Base-by-base conservation (phyloP, 2,888 invertebrate genomes). In the Acrocyrtus sp. region DNA sequence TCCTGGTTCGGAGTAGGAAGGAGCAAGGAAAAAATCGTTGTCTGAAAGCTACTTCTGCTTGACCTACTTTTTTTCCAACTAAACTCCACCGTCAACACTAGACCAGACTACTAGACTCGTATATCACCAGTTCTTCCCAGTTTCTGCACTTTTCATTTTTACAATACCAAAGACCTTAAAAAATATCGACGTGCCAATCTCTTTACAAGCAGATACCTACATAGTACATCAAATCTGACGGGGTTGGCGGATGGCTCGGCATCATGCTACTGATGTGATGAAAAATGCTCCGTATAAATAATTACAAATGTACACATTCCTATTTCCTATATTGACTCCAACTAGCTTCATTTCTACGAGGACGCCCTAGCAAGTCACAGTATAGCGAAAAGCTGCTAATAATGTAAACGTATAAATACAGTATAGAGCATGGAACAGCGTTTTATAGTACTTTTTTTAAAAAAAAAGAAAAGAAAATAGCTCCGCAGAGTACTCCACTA, bases 31-130 rank as follows among this genome's bases (percentile, higher is more conserved):
- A 19, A 34, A 26, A 54, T 27, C n/a, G 34, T 34, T 34, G 5
- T 5, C 34, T 12, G 5, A 34, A 12, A 34, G 34, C 5, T 8
- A 34, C 12, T n/a, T n/a, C 12, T 34, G 61, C 58, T 66, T 72
- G 72, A 72, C 72, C 72, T 61, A 72, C 58, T 70, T 72, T 61
- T 47, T 45, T 43, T 34, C 26, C 15, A 45, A n/a, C n/a, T n/a
- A n/a, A n/a, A n/a, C n/a, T n/a, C 34, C 34, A 34, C 34, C 34
- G 12, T 34, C 34, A 34, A 8, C 34, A 12, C 34, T 12, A 34
- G 34, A 34, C 34, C 17, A 65, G 66, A 66, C 61, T 72, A 34
- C 34, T 22, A 65, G 66, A 66, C 61, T 72, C 61, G 17, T 8
- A 27, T 26, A 19, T 26, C 22, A 39, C 66, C 41, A 22, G 41